Evolutionary conservation across 2,113 vertebrate species (phyloP).

Genomic region (Aptenodytes forsteri): DNA sequence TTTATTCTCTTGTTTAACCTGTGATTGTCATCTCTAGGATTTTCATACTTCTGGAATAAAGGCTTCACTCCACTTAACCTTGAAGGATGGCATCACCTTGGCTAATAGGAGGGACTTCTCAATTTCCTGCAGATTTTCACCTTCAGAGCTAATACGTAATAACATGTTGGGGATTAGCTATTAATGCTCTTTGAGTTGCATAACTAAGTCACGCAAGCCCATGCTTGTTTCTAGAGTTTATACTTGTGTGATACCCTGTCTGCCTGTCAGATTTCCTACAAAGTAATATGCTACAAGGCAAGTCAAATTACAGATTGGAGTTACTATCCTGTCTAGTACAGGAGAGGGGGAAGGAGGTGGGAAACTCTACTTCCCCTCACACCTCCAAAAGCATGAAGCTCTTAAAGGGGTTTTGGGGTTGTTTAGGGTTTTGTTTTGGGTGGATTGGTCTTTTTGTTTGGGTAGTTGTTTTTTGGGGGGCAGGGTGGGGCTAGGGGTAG

Average conservation of each 20-base stretch:
- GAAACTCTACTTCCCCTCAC: neutral
- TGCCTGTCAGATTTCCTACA: neutral
- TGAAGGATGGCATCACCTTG: constrained; percentile 46
- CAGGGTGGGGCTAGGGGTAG: too few species aligned
- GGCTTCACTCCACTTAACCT: constrained; percentile 28
- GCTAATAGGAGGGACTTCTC: constrained; percentile 32
- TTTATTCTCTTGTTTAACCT: neutral
- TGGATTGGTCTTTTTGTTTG: rapidly evolving
- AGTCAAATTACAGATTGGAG: neutral
- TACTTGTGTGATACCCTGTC: neutral
- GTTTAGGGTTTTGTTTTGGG: neutral
- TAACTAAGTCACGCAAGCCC: neutral
- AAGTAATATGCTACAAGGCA: neutral
- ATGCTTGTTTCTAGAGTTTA: neutral
- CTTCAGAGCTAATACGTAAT: constrained; percentile 62
- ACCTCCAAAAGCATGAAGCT: neutral
- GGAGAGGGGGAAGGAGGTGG: rapidly evolving
- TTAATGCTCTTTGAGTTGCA: neutral
- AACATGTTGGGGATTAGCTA: neutral
- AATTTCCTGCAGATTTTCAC: constrained; percentile 54
- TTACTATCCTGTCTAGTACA: neutral
- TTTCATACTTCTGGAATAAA: constrained; percentile 34
- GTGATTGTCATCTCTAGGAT: neutral
- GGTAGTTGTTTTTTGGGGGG: too few species aligned
- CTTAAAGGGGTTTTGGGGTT: neutral